Evolutionary conservation across 35 echinoderm and acorn worm genomes (phyloP), one percentile per base, ranked within the genome.

Genomic region (Nesometra sesokonis): DNA sequence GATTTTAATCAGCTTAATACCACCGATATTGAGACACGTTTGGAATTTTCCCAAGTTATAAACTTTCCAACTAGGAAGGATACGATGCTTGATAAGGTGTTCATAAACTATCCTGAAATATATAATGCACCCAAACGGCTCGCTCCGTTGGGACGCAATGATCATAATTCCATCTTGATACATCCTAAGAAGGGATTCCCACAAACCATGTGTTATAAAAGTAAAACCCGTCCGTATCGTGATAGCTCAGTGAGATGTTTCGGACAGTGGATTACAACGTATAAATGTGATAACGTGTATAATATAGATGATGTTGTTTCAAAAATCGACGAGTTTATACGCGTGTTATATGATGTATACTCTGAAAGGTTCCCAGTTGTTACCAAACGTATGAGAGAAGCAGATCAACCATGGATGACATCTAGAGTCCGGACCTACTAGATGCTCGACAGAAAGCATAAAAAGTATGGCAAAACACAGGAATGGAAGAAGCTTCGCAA

Each of bases 321-420:
- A 35, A 82, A 21, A 35, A 36, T 33, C 36, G 32, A 33, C 33
- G 36, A 82, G 32, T 82, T 82, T 82, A 82, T 35, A 23, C 32
- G 21, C 5, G 80, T 35, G 23, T 40, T 39, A 84, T 11, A 36
- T 40, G 38, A 40, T 37, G 31, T 36, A 35, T 84, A 84, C 38
- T 31, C 35, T 40, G 46, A 37, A 11, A 40, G n/a, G 0, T 84
- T 84, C 46, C 82, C 82, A 40, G 31, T 84, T 37, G 8, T 43
- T 37, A 84, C 30, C 7, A 23, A 35, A 23, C 82, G 36, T 35
- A 35, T 43, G 31, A 40, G 17, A 84, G 0, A 37, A 30, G 32
- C 32, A 31, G 82, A 84, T 32, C 36, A 40, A 84, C 82, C 82
- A 17, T 84, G 82, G 82, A 84, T 84, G 82, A 39, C 82, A n/a